phyloP scores from a whole-genome alignment of 2,888 invertebrate species.

The Leptinotarsa juncta region DNA sequence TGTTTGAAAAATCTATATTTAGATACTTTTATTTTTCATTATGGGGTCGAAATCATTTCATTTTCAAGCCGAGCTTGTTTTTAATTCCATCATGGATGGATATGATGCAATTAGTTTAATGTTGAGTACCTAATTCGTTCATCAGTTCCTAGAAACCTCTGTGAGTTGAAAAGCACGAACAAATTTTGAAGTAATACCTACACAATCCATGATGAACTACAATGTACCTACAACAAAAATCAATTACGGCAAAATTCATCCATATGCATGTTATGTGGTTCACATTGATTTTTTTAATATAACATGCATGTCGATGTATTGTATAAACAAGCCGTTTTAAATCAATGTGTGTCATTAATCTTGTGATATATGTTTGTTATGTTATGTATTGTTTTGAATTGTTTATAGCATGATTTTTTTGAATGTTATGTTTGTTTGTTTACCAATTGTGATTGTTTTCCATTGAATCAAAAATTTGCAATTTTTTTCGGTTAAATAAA shows the following conservation, averaged over 20 bases:
- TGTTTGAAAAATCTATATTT: no score
- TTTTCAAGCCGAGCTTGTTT: no score
- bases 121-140: not conserved
- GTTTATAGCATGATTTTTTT: constrained; percentile 3
- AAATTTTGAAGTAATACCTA: not conserved
- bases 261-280: no score
- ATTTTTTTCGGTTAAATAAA: no score
- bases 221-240: not conserved
- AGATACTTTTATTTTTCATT: no score
- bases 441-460: not conserved
- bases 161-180: not conserved
- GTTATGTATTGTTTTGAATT: not conserved
- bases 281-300: no score
- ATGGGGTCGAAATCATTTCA: no score
- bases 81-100: no score
- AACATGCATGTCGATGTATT: not conserved
- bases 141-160: constrained; percentile 2
- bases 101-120: no score
- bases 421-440: not conserved
- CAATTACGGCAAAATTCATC: not conserved
- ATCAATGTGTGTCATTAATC: not conserved
- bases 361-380: constrained; percentile 1
- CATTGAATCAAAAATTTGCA: not conserved
- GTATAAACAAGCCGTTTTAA: no score
- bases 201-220: not conserved